Evolutionary conservation across 2,888 invertebrate genomes (phyloP), one percentile per base, ranked within the genome.

Genomic region (Orchesella flavescens): DNA sequence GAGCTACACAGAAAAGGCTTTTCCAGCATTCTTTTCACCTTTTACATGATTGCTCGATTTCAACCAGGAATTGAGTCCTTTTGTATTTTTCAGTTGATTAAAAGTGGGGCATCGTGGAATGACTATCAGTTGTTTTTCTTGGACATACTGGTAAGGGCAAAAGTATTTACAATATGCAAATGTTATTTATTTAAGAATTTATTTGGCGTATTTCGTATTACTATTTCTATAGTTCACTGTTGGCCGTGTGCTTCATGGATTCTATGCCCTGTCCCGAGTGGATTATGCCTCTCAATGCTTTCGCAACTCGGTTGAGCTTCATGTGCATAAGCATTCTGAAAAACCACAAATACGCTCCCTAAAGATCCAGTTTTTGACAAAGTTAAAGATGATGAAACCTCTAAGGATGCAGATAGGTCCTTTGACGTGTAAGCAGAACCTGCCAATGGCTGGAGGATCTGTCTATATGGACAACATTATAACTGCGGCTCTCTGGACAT

Each of bases 11-110:
- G 24, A 5, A 19, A 44, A 15, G 63, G 43, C 10, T 43, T 44
- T 12, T 1, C 73, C 3, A 73, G 17, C 0, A 15, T 43, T 7
- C 17, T 73, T 13, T 61, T 12, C 0, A 57, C 34, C 1, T 73
- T 73, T 44, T 73, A 44, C 44, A 4, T 59, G 5, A 10, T 4
- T 3, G 4, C 12, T 44, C 44, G 73, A 2, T 13, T 12, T 2
- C 59, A 73, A 19, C 73, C 59, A 44, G 44, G 59, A 0, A 59
- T 24, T 19, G 17, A 73, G 19, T 17, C 44, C 10, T 73, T 43
- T 13, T 73, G 43, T 44, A 73, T 73, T 4, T 73, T 73, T 19
- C 15, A n/a, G 0, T n/a, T 73, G 44, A 59, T 73, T n/a, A 57
- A 57, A 43, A 13, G 13, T 17, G 73, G 73, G 1, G 73, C 73